Evolutionary conservation across 2,888 invertebrate species (phyloP).

Genomic region (Altica lythri): DNA sequence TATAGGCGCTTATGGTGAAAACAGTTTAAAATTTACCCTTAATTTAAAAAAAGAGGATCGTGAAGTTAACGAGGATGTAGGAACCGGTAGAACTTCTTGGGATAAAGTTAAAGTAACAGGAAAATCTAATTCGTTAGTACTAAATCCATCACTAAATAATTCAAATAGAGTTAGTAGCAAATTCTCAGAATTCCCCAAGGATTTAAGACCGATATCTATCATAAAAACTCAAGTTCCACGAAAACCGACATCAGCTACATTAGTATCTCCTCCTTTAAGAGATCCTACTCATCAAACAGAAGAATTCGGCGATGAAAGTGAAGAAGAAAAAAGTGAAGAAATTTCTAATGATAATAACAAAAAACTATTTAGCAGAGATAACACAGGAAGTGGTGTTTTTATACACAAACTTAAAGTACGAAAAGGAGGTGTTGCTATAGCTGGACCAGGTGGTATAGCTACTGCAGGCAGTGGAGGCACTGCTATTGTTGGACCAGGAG

Average conservation of each 20-base stretch:
- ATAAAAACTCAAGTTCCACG: constrained; percentile 18
- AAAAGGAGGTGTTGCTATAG: constrained; percentile 78
- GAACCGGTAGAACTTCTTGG: constrained; percentile 28
- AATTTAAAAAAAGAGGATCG: constrained; percentile 29
- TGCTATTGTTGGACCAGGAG: constrained; percentile 79
- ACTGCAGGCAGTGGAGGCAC: constrained; percentile 80
- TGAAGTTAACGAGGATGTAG: constrained; percentile 23
- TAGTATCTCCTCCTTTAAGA: constrained; percentile 37
- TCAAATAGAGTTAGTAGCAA: constrained; percentile 28
- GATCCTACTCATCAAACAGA: constrained; percentile 40
- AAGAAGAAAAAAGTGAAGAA: constrained; percentile 46
- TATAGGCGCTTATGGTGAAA: constrained; percentile 34
- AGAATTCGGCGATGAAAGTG: constrained; percentile 40
- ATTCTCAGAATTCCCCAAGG: constrained; percentile 25
- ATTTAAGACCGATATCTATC: constrained; percentile 19
- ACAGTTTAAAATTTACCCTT: constrained; percentile 37
- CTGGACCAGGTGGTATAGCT: constrained; percentile 81
- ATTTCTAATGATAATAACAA: constrained; percentile 47
- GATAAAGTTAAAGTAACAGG: constrained; percentile 32
- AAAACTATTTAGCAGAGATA: constrained; percentile 51
- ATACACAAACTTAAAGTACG: constrained; percentile 72
- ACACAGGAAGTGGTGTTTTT: constrained; percentile 67
- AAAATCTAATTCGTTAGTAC: constrained; percentile 22
- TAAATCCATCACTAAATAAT: constrained; percentile 15
- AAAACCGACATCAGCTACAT: constrained; percentile 4